Base-by-base conservation (phyloP, 2,797 vertebrate species). In the Myotis planiceps region DNA sequence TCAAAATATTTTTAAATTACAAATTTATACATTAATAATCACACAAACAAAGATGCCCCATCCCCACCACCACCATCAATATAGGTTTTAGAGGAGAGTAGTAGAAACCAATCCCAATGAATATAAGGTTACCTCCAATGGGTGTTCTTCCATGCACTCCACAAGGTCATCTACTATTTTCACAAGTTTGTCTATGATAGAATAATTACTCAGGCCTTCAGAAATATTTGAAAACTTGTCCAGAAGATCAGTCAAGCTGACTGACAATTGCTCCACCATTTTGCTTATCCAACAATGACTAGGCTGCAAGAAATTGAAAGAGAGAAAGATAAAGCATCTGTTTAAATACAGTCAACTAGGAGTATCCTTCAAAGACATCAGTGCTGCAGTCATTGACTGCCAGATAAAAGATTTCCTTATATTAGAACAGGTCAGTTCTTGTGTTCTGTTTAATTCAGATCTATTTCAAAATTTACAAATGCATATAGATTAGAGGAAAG, bases 161-260 rank as follows among this genome's bases (percentile, higher is more conserved):
- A 98, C 96, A 88, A 99, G 97, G 95, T 99, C 99, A 96, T 98
- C 98, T 88, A 99, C 98, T 95, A 99, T 99, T 93, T 98, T 98
- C 51, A 98, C 98, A 97, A 99, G 98, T 94, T 99, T 99, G 98
- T 98, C 98, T 98, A 99, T 98, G 92, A 99, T 99, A 80, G 97
- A 98, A 96, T 99, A 99, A 96, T 99, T 99, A 96, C 98, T 99
- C 97, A 99, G 96, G 94, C 98, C 98, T 98, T 98, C 98, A 55
- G 98, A 98, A 97, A 99, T 98, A 97, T 98, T 98, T 87, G 98
- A 98, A 97, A 99, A 99, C 95, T 98, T 99, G 76, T 98, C 97
- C 95, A 98, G 98, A 93, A 99, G 98, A 92, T 94, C 98, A 96
- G 97, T 98, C 83, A 99, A 97, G 92, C 98, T 99, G 60, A 23